Conservation (phyloP, 2,888 invertebrate species). For the Amorpha juglandis region DNA sequence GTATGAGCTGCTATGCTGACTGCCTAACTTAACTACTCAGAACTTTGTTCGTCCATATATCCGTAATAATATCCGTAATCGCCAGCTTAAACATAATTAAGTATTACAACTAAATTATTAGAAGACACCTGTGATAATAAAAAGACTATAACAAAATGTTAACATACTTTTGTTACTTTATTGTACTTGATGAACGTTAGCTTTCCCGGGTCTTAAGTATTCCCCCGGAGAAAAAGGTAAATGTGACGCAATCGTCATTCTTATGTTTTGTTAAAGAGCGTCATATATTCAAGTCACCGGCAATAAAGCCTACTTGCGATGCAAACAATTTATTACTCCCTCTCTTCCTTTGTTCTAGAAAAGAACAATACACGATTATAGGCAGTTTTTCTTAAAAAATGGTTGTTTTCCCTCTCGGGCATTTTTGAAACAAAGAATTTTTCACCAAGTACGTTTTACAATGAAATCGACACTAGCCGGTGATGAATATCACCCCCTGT, state of each 20-base stretch:
- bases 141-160: conserved; percentile 6
- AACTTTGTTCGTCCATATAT: no score
- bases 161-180: conserved; percentile 11
- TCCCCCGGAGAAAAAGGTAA: conserved; percentile 30
- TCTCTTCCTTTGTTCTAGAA: conserved; percentile 25
- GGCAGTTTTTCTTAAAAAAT: neutral
- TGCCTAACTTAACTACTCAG: no score
- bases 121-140: no score
- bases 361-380: neutral
- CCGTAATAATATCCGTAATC: no score
- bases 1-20: no score
- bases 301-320: conserved; percentile 33
- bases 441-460: no score
- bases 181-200: neutral
- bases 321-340: conserved; percentile 38
- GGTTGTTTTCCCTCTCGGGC: no score
- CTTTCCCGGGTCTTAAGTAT: neutral
- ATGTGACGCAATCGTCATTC: conserved; percentile 36
- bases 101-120: no score
- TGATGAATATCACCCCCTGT: neutral
- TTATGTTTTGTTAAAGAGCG: conserved; percentile 39
- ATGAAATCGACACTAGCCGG: neutral
- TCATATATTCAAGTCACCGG: conserved; percentile 41
- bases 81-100: no score
- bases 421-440: no score